Percentiles rank a stretch among this genome's conserved stretches.
Evolutionary conservation across 2,888 invertebrate species (phyloP).

Genomic region (Aporophyla nigra): DNA sequence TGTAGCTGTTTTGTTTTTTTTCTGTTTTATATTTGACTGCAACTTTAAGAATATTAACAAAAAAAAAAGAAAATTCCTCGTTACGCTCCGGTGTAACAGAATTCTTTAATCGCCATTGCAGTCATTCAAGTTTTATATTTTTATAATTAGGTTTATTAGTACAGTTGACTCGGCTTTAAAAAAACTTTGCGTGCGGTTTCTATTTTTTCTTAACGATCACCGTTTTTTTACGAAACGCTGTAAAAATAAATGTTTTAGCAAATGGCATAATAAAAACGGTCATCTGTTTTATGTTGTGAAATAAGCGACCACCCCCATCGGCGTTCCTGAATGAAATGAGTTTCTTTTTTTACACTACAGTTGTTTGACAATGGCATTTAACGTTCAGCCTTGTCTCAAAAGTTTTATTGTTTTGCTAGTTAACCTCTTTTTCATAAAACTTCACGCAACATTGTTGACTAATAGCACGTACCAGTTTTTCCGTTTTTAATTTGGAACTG

Average conservation of each 20-base stretch:
- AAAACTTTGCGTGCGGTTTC: conserved; percentile 70
- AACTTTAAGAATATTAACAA: background rate
- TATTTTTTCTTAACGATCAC: conserved; percentile 63
- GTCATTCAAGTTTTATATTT: conserved; percentile 75
- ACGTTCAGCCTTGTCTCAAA: conserved; percentile 18
- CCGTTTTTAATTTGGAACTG: background rate
- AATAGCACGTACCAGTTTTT: background rate
- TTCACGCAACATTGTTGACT: background rate
- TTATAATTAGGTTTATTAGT: conserved; percentile 83
- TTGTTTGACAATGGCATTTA: conserved; percentile 21
- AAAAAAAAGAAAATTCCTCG: background rate
- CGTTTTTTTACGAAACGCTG: conserved; percentile 53
- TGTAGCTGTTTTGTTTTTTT: background rate
- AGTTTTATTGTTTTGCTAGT: conserved; percentile 18
- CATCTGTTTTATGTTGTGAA: conserved; percentile 50
- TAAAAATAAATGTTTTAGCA: conserved; percentile 64
- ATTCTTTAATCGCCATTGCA: conserved; percentile 64
- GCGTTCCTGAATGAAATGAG: conserved; percentile 32
- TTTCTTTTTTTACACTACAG: conserved; percentile 13
- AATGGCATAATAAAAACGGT: conserved; percentile 57
- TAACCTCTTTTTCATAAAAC: background rate
- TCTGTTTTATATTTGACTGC: too few species aligned
- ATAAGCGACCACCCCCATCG: conserved; percentile 30
- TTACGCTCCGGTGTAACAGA: conserved; percentile 72
- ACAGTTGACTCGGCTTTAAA: conserved; percentile 70